phyloP scores from a whole-genome alignment of 1,140 invertebrate genomes.

The Maconellicoccus hirsutus region DNA sequence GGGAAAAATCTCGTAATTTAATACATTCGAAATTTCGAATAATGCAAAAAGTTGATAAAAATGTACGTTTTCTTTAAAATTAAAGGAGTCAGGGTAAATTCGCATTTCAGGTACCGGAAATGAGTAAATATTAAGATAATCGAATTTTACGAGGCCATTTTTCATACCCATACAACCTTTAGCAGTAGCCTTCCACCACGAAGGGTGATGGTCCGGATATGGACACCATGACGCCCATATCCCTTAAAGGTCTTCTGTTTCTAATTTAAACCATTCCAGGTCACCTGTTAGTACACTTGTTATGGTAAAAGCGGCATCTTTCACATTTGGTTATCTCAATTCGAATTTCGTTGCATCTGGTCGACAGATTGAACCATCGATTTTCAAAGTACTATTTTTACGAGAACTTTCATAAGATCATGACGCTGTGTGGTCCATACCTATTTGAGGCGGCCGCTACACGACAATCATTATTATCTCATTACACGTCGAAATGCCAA shows the following conservation, averaged over 20 bases:
- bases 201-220: background rate
- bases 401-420: background rate
- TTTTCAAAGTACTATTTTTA: too few species aligned
- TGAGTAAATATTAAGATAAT: too few species aligned
- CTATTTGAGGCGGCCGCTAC: background rate
- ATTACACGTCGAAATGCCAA: background rate
- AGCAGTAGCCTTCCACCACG: too few species aligned
- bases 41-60: too few species aligned
- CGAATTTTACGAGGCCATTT: too few species aligned
- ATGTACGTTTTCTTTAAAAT: too few species aligned
- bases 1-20: too few species aligned
- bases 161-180: too few species aligned
- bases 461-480: constrained; percentile 9
- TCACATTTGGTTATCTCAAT: background rate
- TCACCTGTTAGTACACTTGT: background rate
- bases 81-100: too few species aligned
- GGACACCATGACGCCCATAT: background rate
- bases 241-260: background rate
- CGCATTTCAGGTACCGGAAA: background rate
- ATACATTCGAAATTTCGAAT: too few species aligned
- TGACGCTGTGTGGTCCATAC: constrained; percentile 1
- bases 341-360: background rate
- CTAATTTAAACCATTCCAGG: background rate
- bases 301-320: background rate
- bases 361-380: background rate